phyloP scores from a whole-genome alignment of 2,888 invertebrate genomes.

The Cyclophora punctaria region DNA sequence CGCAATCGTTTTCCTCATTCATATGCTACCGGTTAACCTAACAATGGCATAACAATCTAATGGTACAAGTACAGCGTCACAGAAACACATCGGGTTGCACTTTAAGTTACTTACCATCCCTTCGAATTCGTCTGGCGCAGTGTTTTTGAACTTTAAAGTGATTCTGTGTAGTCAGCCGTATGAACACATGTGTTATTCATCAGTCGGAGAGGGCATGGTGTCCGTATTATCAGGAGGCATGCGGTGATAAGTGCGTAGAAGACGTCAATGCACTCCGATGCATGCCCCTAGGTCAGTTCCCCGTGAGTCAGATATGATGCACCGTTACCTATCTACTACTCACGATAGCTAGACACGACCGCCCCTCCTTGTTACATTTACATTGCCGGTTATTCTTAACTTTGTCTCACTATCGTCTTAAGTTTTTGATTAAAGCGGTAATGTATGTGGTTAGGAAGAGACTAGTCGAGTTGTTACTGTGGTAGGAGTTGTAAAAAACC shows the following conservation, averaged over 20 bases:
- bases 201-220: conserved; percentile 50
- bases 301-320: conserved; percentile 67
- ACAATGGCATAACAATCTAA: not conserved
- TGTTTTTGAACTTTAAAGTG: conserved; percentile 50
- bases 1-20: too few relatives aligned
- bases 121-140: conserved; percentile 19
- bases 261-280: conserved; percentile 71
- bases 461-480: too few relatives aligned
- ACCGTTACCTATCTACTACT: conserved; percentile 65
- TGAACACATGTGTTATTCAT: conserved; percentile 70
- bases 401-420: not conserved
- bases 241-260: conserved; percentile 64
- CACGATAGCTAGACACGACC: conserved; percentile 26
- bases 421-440: conserved; percentile 8
- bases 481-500: conserved; percentile 4
- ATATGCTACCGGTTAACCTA: too few relatives aligned
- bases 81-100: too few relatives aligned
- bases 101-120: too few relatives aligned
- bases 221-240: conserved; percentile 70
- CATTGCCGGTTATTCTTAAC: conserved; percentile 1
- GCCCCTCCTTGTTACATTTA: conserved; percentile 29
- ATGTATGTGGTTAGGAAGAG: conserved; percentile 19
- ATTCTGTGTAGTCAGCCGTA: conserved; percentile 45
- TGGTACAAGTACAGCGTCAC: not conserved
- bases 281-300: conserved; percentile 74